Percentiles rank a stretch among this genome's conserved stretches.
Evolutionary conservation across 2,797 vertebrate genomes (phyloP).

Genomic region (Sebastes oblongus): DNA sequence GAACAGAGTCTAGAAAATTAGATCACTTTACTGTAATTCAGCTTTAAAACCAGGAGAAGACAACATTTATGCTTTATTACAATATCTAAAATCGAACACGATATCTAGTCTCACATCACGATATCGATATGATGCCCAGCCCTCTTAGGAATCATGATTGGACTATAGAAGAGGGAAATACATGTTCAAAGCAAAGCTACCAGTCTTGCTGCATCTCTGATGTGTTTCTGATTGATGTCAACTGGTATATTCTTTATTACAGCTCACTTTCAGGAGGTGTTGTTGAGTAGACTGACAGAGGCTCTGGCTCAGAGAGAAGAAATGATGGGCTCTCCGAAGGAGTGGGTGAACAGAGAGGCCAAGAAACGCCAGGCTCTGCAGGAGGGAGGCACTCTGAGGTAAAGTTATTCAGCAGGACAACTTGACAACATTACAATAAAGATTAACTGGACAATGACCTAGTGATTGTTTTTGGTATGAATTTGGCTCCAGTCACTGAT

Average conservation of each 20-base stretch:
- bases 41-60: too few species aligned
- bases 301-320: conserved; percentile 69
- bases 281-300: conserved; percentile 66
- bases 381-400: conserved; percentile 84
- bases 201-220: not conserved
- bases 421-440: not conserved
- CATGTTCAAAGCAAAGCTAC: too few species aligned
- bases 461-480: too few species aligned
- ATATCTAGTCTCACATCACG: too few species aligned
- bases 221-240: not conserved
- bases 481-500: too few species aligned
- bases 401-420: not conserved
- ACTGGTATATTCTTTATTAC: not conserved
- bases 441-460: not conserved
- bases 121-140: too few species aligned
- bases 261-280: conserved; percentile 73
- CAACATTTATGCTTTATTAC: too few species aligned
- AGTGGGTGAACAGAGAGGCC: conserved; percentile 78
- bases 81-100: too few species aligned
- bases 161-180: too few species aligned
- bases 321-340: conserved; percentile 37
- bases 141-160: too few species aligned
- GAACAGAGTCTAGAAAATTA: too few species aligned
- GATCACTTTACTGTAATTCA: too few species aligned
- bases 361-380: conserved; percentile 78